These are phyloP conservation scores for Hypanus sabinus DNA, from an alignment of 2,113 vertebrate genomes.

Conservation along the genomic window DNA sequence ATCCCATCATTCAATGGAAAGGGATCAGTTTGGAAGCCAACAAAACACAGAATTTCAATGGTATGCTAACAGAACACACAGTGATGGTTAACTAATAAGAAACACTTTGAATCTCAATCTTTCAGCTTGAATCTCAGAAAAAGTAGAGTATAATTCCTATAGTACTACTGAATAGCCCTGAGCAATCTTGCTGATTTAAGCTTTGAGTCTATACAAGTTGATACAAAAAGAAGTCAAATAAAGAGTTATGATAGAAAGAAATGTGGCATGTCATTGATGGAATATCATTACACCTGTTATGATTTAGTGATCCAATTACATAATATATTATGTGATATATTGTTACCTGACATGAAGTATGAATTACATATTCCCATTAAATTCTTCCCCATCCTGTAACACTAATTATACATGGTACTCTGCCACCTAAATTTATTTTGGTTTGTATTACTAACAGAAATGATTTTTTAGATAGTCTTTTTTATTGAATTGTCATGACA, in stretches of 20 bases:
- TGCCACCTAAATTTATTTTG: too few relatives aligned
- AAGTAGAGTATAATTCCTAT: neutral
- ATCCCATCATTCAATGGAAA: neutral
- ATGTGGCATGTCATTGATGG: neutral
- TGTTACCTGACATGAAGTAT: neutral
- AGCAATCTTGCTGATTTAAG: neutral
- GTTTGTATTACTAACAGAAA: neutral
- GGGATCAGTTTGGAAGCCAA: neutral
- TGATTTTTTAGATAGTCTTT: neutral
- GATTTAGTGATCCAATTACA: neutral
- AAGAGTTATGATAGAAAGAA: neutral
- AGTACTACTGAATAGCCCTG: neutral
- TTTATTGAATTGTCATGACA: neutral
- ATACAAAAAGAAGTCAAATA: neutral
- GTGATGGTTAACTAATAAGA: neutral
- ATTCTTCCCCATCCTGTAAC: too few relatives aligned
- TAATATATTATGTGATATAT: neutral
- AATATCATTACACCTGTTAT: neutral
- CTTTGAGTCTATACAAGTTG: neutral
- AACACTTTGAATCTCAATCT: neutral
- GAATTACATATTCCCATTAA: too few relatives aligned
- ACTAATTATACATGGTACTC: too few relatives aligned
- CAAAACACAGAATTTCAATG: neutral
- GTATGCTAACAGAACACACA: too few relatives aligned
- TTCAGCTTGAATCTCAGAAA: neutral